Percentiles rank a stretch among this genome's conserved stretches.
Conservation (phyloP, 2,113 vertebrate genomes). For the Catagonus wagneri region DNA sequence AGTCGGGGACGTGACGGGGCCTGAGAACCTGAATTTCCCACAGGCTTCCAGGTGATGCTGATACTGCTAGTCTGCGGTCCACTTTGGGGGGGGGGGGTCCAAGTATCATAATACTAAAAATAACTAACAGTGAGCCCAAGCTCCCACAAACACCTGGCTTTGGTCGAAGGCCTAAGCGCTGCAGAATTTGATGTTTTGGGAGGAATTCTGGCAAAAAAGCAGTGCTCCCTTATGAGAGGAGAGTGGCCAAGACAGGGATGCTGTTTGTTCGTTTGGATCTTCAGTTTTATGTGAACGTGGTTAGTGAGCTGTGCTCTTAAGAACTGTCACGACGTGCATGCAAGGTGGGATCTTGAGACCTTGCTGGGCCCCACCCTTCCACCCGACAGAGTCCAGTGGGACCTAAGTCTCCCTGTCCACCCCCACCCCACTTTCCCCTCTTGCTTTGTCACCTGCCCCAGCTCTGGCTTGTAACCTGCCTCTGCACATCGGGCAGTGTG, state of each 20-base stretch:
- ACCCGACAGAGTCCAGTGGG: neutral
- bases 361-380: neutral
- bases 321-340: rapidly evolving
- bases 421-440: neutral
- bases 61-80: neutral
- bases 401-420: neutral
- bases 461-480: neutral
- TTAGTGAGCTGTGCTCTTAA: neutral
- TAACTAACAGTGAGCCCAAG: neutral
- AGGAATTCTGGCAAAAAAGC: neutral
- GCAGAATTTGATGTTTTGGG: neutral
- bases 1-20: too few relatives aligned
- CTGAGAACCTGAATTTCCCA: neutral
- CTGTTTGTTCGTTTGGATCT: neutral
- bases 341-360: neutral
- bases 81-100: neutral
- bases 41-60: neutral
- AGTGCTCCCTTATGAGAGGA: neutral
- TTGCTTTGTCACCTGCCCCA: neutral
- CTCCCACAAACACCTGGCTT: neutral
- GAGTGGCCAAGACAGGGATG: neutral
- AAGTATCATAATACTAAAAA: neutral
- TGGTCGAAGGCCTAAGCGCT: neutral
- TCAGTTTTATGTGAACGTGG: neutral
- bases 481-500: neutral